Evolutionary conservation across 2,888 invertebrate species (phyloP), one percentile per base, ranked within the genome.

Genomic region (Tethea ocularis): DNA sequence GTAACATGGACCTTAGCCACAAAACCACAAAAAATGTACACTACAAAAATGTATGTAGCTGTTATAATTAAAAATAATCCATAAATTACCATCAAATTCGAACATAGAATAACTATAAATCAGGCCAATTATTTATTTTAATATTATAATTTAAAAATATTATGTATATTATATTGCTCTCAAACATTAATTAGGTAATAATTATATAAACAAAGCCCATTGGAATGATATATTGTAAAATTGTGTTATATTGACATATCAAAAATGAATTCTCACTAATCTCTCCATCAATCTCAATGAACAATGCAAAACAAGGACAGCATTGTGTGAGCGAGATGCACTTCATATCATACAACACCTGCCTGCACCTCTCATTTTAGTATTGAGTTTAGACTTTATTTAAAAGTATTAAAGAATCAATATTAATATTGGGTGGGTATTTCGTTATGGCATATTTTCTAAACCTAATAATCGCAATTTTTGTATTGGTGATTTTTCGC

Each of bases 241-340:
- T 13, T 52, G 61, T 60, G 54, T 66, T 70, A 75, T 75, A 68
- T 75, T 70, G 68, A 75, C 67, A 78, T 74, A 76, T 85, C 85
- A 80, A 84, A 84, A 86, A 75, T 80, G 85, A 68, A 77, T 72
- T 85, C 79, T 87, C 89, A 88, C 86, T 85, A 83, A 80, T n/a
- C n/a, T 17, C n/a, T n/a, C n/a, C 41, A 2, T 38, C 15, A 38
- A 7, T 17, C 46, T 46, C 7, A 38, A 46, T n/a, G 20, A 46
- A 10, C 17, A 15, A 46, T 46, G 17, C 11, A 7, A 17, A 41
- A 8, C 11, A 15, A 36, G 36, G 15, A 36, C 15, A 36, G 36
- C 36, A 36, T 26, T 17, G 17, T 41, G 41, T 17, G 6, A 41
- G 41, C 4, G 17, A 41, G 17, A 17, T 17, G 41, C 41, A 41